Percentiles rank a stretch among this genome's conserved stretches.
These are phyloP conservation scores for Neolamprologus devosi DNA, from an alignment of 2,113 vertebrate genomes.

Conservation along the genomic window DNA sequence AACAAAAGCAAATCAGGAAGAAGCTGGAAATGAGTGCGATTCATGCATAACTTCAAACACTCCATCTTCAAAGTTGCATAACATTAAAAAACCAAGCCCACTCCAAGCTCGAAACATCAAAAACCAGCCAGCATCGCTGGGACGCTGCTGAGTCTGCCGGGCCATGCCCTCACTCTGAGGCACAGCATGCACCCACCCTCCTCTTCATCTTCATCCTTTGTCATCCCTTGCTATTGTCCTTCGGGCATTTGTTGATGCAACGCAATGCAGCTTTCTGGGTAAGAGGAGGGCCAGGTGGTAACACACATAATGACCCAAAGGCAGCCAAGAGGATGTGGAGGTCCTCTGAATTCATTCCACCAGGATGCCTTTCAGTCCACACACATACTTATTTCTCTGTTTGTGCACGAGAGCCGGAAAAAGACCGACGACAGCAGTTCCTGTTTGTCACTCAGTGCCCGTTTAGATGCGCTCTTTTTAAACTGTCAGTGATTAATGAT, in stretches of 20 bases:
- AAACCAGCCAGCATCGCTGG: slow-evolving; percentile 45
- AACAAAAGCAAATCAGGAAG: slow-evolving; percentile 67
- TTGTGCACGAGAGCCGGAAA: not conserved
- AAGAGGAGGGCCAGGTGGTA: slow-evolving; percentile 36
- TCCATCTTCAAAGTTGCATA: slow-evolving; percentile 72
- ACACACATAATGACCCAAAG: slow-evolving; percentile 13
- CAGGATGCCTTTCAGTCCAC: not conserved
- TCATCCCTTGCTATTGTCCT: slow-evolving; percentile 28
- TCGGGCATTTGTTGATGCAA: slow-evolving; percentile 26
- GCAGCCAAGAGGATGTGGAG: not conserved
- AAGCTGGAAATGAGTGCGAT: slow-evolving; percentile 71
- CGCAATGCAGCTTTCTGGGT: slow-evolving; percentile 9
- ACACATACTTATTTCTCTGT: not conserved
- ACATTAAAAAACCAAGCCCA: slow-evolving; percentile 66
- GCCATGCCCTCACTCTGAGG: slow-evolving; percentile 42
- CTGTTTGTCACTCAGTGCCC: not conserved
- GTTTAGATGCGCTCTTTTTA: not conserved
- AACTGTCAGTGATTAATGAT: not conserved
- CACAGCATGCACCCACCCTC: slow-evolving; percentile 30
- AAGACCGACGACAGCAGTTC: not conserved
- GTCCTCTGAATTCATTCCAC: not conserved
- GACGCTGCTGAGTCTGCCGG: slow-evolving; percentile 42
- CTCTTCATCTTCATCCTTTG: slow-evolving; percentile 51
- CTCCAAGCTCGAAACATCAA: slow-evolving; percentile 60
- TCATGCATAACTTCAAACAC: slow-evolving; percentile 75